phyloP scores from a whole-genome alignment of 2,888 invertebrate species.

The Acronicta psi region DNA sequence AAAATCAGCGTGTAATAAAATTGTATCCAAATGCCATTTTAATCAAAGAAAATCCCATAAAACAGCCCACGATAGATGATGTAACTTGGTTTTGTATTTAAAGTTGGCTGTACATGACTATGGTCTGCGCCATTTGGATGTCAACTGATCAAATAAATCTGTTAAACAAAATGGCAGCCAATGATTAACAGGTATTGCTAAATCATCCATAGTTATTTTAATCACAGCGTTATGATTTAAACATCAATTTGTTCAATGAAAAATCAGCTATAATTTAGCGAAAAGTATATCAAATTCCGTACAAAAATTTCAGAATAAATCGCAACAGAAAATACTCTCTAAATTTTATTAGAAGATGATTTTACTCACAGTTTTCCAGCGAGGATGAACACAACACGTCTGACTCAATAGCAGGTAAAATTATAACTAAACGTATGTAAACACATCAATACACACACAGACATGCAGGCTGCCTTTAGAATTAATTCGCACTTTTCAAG shows the following conservation, averaged over 20 bases:
- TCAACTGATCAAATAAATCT: neutral
- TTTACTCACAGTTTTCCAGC: slow-evolving; percentile 50
- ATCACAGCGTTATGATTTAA: slow-evolving; percentile 9
- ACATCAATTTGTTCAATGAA: slow-evolving; percentile 9
- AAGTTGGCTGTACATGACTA: neutral
- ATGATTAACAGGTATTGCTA: neutral
- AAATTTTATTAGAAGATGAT: slow-evolving; percentile 30
- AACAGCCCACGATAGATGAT: slow-evolving; percentile 3
- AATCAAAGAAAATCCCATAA: slow-evolving; percentile 12
- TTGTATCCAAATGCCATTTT: slow-evolving; percentile 1
- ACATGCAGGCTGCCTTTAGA: slow-evolving; percentile 46
- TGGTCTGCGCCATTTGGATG: neutral
- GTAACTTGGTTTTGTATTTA: neutral
- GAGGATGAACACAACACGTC: slow-evolving; percentile 53
- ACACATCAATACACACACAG: slow-evolving; percentile 52
- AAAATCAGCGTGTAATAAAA: slow-evolving; percentile 24
- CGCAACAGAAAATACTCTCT: slow-evolving; percentile 6
- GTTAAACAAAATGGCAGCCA: slow-evolving; percentile 17
- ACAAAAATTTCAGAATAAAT: neutral
- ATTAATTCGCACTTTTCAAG: slow-evolving; percentile 56
- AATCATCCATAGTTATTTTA: neutral
- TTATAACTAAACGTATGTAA: slow-evolving; percentile 61
- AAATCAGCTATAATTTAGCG: neutral
- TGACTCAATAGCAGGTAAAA: slow-evolving; percentile 58
- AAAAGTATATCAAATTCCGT: neutral